These are phyloP conservation scores for Enteromius trimaculatus DNA, from an alignment of 2,797 vertebrate species.

Conservation along the genomic window DNA sequence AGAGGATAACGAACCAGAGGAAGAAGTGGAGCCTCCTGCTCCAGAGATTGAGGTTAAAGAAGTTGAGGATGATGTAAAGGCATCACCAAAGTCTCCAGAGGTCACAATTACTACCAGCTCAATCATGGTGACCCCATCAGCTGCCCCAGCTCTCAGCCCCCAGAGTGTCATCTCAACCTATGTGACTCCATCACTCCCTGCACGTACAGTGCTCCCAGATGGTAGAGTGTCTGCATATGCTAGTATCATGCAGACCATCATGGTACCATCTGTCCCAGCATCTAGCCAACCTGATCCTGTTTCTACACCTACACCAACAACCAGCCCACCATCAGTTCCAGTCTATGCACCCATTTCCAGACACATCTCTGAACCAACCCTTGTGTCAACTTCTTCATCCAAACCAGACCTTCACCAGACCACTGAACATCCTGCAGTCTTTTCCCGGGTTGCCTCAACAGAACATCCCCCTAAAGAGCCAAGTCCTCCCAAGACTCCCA, in stretches of 20 bases:
- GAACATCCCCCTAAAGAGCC: slow-evolving; percentile 77
- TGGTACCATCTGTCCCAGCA: slow-evolving; percentile 71
- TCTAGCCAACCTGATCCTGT: slow-evolving; percentile 49
- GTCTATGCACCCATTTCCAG: slow-evolving; percentile 53
- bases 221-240: slow-evolving; percentile 87
- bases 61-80: slow-evolving; percentile 45
- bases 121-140: slow-evolving; percentile 62
- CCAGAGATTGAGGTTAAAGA: slow-evolving; percentile 62
- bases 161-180: slow-evolving; percentile 64
- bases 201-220: slow-evolving; percentile 78
- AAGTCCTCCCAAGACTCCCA: slow-evolving; percentile 71
- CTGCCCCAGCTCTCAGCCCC: slow-evolving; percentile 59
- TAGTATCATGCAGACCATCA: slow-evolving; percentile 91
- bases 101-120: slow-evolving; percentile 70
- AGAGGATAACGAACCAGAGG: slow-evolving; percentile 48
- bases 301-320: slow-evolving; percentile 40
- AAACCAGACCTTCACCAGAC: slow-evolving; percentile 64
- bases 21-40: slow-evolving; percentile 41
- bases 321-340: slow-evolving; percentile 45
- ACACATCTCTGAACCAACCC: slow-evolving; percentile 55
- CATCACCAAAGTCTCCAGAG: slow-evolving; percentile 65
- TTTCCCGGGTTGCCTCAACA: slow-evolving; percentile 81
- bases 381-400: slow-evolving; percentile 47
- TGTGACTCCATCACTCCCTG: slow-evolving; percentile 65
- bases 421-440: slow-evolving; percentile 81